Evolutionary conservation across 2,888 invertebrate genomes (phyloP), one percentile per base, ranked within the genome.

Genomic region (Drosophila subquinaria): DNA sequence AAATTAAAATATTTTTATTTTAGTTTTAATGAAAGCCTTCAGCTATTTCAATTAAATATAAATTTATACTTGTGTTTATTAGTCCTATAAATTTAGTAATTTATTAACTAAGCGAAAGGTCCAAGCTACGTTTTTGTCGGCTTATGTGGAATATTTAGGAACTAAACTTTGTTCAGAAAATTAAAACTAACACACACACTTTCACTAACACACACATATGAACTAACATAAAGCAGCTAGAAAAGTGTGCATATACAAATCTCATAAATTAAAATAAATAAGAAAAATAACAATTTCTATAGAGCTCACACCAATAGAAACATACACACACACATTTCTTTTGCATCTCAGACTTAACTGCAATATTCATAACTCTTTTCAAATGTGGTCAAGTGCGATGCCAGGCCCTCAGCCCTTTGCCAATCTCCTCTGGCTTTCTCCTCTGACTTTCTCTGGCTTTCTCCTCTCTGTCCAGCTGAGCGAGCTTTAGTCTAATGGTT

Each of bases 201-300:
- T n/a, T n/a, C 17, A 42, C n/a, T 35, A 33, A 42, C 9, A 57
- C 17, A 51, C 9, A 56, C 23, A 57, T 11, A 47, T 11, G 42
- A 20, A 35, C 20, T 20, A 8, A 9, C 13, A 60, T 35, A 55
- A 68, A 71, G 59, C 47, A 38, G 76, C 83, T 72, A 81, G 75
- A 87, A 81, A 83, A 89, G 73, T 73, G 73, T 65, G 79, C 88
- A 89, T 71, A 73, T 89, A 74, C 89, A 89, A 76, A 78, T 75
- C 81, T 80, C 88, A 76, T 89, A 85, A 89, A 89, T 88, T 89
- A 78, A 82, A 89, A 88, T 89, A 85, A 88, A 89, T 88, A 88
- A 85, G 82, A 66, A 85, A 77, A 86, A 88, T 89, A 89, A 89
- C 86, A 73, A 72, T 82, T 88, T 88, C 86, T 50, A 68, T 66